Percentiles rank a stretch among this genome's conserved stretches.
Conservation (phyloP, 2,113 vertebrate genomes). For the Ammodytes dubius region DNA sequence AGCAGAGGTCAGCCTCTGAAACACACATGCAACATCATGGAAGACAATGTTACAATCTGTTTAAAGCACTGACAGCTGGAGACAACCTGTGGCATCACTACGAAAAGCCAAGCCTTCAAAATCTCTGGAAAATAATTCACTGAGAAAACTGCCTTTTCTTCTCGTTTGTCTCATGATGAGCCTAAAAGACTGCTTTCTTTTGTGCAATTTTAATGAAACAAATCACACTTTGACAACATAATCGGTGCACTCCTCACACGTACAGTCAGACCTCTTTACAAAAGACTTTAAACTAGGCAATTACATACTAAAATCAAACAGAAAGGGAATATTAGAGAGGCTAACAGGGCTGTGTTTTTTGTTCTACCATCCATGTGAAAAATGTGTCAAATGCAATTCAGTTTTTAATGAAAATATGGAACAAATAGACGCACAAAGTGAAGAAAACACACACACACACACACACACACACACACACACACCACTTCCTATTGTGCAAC, state of each 20-base stretch:
- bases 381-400: constrained; percentile 4
- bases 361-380: constrained; percentile 17
- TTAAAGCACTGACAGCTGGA: background rate
- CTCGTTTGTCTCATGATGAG: background rate
- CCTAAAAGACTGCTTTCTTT: background rate
- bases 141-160: background rate
- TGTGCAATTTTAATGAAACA: constrained; percentile 3
- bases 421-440: constrained; percentile 25
- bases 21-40: constrained; percentile 16
- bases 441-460: background rate
- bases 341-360: background rate
- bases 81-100: background rate
- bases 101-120: background rate
- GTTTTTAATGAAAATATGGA: constrained; percentile 42
- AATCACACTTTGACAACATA: background rate
- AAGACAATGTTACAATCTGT: background rate
- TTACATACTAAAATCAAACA: background rate
- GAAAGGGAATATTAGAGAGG: background rate
- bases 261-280: constrained; percentile 4
- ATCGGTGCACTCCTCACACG: background rate
- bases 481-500: constrained; percentile 84
- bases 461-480: constrained; percentile 20
- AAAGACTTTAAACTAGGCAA: background rate
- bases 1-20: constrained; percentile 78
- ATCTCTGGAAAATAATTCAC: background rate